Conservation (phyloP, 2,888 invertebrate species). For the Harpalus rubripes region DNA sequence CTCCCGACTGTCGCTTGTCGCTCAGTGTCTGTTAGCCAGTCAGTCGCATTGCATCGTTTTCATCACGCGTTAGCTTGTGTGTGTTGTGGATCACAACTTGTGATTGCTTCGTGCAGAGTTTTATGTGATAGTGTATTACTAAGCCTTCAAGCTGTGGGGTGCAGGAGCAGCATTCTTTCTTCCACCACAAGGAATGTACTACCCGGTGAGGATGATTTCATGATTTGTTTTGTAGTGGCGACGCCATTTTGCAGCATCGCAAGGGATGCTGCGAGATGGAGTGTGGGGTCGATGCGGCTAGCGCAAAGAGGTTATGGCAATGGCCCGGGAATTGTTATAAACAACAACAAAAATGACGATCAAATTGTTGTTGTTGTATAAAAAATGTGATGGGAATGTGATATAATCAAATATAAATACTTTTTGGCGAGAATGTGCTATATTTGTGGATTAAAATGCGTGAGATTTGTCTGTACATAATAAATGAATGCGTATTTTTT, state of each 20-base stretch:
- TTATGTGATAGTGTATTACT: conserved; percentile 80
- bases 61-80: neutral
- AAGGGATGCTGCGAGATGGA: neutral
- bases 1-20: conserved; percentile 42
- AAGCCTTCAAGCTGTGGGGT: conserved; percentile 97
- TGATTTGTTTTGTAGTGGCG: neutral
- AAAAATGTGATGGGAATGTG: neutral
- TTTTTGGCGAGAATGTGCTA: too few relatives aligned
- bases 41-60: neutral
- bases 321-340: neutral
- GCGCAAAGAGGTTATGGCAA: neutral
- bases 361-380: neutral
- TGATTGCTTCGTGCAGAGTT: conserved; percentile 72
- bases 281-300: neutral
- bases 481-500: too few relatives aligned
- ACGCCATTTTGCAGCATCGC: conserved; percentile 45
- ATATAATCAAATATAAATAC: too few relatives aligned
- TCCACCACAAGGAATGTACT: conserved; percentile 98
- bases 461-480: too few relatives aligned
- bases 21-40: conserved; percentile 4
- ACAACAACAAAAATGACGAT: neutral
- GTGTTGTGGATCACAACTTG: too few relatives aligned
- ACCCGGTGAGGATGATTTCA: conserved; percentile 87
- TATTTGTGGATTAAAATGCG: too few relatives aligned
- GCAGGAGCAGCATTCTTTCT: conserved; percentile 97